A percentile compares a stretch with the other conserved stretches of the same genome.
Evolutionary conservation across 2,888 invertebrate species (phyloP).

Genomic region (Scaptomyza parva): DNA sequence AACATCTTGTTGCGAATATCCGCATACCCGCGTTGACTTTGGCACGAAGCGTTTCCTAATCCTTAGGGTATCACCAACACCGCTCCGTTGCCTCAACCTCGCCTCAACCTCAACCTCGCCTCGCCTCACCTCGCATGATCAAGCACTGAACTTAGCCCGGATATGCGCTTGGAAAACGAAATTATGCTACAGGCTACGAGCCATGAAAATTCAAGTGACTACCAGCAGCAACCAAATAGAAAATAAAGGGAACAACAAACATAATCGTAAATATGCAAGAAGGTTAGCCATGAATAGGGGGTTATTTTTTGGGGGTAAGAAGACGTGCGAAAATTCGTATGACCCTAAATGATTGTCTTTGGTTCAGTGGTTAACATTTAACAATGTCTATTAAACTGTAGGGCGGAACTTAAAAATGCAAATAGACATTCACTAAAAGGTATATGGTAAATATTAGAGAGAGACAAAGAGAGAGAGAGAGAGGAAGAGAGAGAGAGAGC

Average conservation of each 20-base stretch:
- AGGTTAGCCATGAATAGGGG: neutral
- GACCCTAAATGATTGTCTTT: constrained; percentile 19
- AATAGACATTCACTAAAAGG: neutral
- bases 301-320: neutral
- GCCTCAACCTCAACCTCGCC: too few relatives aligned
- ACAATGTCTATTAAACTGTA: constrained; percentile 7
- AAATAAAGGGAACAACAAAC: constrained; percentile 32
- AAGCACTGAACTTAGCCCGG: constrained; percentile 50
- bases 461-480: too few relatives aligned
- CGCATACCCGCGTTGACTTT: constrained; percentile 65
- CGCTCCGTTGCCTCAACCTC: too few relatives aligned
- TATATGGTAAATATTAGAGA: too few relatives aligned
- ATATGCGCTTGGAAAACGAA: constrained; percentile 69
- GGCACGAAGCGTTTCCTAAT: constrained; percentile 56
- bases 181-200: constrained; percentile 55
- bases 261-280: constrained; percentile 50
- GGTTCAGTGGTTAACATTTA: constrained; percentile 12
- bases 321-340: constrained; percentile 1
- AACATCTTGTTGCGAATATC: constrained; percentile 56
- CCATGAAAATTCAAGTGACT: constrained; percentile 52
- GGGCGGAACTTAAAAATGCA: constrained; percentile 1
- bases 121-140: neutral
- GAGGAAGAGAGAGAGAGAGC: too few relatives aligned
- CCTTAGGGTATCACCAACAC: constrained; percentile 28
- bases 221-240: constrained; percentile 16